Conservation (phyloP, 1,140 invertebrate genomes). For the Aphidius ervi region DNA sequence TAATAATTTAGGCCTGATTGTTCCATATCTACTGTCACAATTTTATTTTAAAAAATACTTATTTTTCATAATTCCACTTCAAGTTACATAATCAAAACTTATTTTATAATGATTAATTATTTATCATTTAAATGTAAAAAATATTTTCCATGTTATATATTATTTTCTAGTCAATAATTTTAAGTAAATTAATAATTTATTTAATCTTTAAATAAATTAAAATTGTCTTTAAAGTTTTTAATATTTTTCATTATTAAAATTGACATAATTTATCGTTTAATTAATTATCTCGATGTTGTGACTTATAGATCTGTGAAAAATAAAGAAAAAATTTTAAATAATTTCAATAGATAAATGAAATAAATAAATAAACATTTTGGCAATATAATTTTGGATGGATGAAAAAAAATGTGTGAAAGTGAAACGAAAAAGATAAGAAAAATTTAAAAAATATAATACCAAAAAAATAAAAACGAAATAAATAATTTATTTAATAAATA, state of each 20-base stretch:
- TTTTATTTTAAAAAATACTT: no score
- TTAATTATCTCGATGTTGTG: constrained; percentile 25
- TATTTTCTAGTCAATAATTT: no score
- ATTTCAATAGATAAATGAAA: constrained; percentile 7
- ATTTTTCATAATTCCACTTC: no score
- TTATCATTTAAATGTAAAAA: no score
- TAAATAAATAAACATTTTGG: not conserved
- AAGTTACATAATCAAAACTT: no score
- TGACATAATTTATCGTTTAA: not conserved
- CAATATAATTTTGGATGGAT: not conserved
- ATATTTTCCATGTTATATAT: no score
- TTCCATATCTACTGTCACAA: no score
- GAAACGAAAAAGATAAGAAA: not conserved
- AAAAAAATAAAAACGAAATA: not conserved
- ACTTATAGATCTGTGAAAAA: constrained; percentile 23
- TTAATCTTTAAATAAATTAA: not conserved
- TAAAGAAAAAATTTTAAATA: constrained; percentile 1
- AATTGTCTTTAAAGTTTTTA: no score
- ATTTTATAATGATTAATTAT: no score
- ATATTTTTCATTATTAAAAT: no score
- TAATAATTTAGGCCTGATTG: no score
- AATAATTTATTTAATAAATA: not conserved
- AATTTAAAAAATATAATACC: no score
- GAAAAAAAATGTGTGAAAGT: not conserved
- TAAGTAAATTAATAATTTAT: not conserved